Evolutionary conservation across 2,113 vertebrate genomes (phyloP).

Genomic region (Bubo bubo): DNA sequence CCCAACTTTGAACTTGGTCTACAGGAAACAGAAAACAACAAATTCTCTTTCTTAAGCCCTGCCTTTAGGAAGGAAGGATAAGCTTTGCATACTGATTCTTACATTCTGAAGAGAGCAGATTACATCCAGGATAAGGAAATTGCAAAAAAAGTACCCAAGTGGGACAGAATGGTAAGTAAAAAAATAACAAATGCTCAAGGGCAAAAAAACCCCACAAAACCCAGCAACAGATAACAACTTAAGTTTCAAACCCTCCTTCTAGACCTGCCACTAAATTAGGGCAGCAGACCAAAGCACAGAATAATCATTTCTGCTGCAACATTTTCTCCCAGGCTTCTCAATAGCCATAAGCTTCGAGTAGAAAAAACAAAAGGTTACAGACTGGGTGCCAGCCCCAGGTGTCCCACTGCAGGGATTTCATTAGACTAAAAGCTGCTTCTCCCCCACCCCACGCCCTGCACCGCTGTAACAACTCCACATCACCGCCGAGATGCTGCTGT

Average conservation of each 20-base stretch:
- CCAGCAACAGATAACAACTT: background rate
- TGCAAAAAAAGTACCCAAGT: background rate
- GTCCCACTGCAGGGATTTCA: background rate
- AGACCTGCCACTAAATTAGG: background rate
- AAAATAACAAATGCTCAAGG: background rate
- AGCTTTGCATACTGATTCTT: conserved; percentile 54
- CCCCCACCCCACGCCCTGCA: background rate
- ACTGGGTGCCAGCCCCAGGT: background rate
- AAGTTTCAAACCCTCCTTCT: background rate
- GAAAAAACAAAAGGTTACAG: background rate
- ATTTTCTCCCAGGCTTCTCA: background rate
- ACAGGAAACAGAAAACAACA: conserved; percentile 17
- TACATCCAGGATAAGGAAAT: conserved; percentile 57
- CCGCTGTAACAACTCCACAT: background rate
- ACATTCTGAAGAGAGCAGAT: conserved; percentile 51
- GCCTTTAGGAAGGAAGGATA: conserved; percentile 61
- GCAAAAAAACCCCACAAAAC: background rate
- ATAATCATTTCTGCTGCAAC: background rate
- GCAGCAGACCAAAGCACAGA: background rate
- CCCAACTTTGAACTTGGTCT: background rate
- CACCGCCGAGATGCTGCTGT: background rate
- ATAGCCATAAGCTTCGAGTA: background rate
- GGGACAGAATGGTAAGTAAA: background rate
- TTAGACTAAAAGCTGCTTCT: background rate
- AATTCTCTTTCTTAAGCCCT: conserved; percentile 50